These are phyloP conservation scores for Hemiscyllium ocellatum DNA, from an alignment of 2,113 vertebrate genomes.

Conservation along the genomic window DNA sequence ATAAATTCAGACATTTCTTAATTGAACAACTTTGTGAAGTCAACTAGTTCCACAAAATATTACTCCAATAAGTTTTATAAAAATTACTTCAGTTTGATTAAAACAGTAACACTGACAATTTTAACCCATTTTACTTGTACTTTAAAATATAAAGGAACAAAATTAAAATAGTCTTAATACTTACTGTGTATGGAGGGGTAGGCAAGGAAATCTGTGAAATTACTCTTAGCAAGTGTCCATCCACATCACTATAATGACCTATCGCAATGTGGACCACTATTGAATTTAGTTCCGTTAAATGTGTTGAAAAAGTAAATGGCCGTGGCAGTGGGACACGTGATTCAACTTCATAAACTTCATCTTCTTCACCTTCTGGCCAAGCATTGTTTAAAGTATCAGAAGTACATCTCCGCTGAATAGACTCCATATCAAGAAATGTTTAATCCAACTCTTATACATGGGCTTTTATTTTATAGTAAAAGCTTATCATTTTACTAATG, in stretches of 20 bases:
- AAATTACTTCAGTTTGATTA: background rate
- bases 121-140: background rate
- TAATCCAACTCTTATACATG: background rate
- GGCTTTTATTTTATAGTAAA: constrained; percentile 27
- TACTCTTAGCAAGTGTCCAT: constrained; percentile 81
- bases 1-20: background rate
- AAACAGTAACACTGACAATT: background rate
- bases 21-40: background rate
- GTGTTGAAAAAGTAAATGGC: constrained; percentile 70
- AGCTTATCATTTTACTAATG: background rate
- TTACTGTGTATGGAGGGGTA: constrained; percentile 92
- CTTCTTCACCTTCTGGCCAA: constrained; percentile 74
- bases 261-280: constrained; percentile 85
- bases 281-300: constrained; percentile 76
- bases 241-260: constrained; percentile 71
- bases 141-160: background rate
- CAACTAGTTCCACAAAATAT: background rate
- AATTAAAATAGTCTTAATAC: constrained; percentile 53
- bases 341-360: constrained; percentile 84
- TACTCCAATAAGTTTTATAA: background rate
- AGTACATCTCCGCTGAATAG: constrained; percentile 70
- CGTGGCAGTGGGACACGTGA: constrained; percentile 83
- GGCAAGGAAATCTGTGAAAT: constrained; percentile 91
- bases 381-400: constrained; percentile 53
- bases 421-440: constrained; percentile 68